Evolutionary conservation across 2,797 vertebrate species (phyloP).

Genomic region (Thaleichthys pacificus): DNA sequence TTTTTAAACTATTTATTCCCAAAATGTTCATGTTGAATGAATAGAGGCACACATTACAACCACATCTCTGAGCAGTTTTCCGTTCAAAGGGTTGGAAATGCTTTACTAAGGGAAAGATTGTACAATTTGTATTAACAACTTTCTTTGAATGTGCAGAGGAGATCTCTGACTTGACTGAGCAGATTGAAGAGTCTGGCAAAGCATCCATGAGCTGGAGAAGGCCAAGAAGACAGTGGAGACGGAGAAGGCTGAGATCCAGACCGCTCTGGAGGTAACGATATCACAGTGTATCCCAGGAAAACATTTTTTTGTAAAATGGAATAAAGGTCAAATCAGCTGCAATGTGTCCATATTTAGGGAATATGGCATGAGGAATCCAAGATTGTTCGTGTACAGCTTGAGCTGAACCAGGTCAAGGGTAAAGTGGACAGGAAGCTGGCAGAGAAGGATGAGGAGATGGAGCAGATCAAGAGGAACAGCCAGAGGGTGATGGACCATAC

Average conservation of each 20-base stretch:
- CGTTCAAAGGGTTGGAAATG: background rate
- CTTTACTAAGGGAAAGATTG: background rate
- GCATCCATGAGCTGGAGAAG: constrained; percentile 74
- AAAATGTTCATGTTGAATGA: background rate
- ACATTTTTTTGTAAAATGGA: background rate
- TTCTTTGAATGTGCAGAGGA: constrained; percentile 58
- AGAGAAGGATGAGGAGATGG: constrained; percentile 80
- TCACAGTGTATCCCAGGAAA: background rate
- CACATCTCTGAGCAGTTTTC: background rate
- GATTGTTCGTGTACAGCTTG: constrained; percentile 73
- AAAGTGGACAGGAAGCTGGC: constrained; percentile 72
- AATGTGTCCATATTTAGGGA: constrained; percentile 51
- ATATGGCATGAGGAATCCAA: constrained; percentile 78
- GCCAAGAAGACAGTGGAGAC: constrained; percentile 73
- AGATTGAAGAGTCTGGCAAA: constrained; percentile 73
- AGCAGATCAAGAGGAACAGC: constrained; percentile 75
- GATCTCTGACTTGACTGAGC: constrained; percentile 75
- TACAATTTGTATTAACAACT: background rate
- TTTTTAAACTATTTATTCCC: too few relatives aligned
- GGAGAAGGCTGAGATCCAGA: constrained; percentile 72
- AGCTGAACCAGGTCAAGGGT: constrained; percentile 76
- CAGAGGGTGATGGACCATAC: constrained; percentile 69
- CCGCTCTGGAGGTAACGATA: constrained; percentile 67
- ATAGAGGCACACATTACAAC: background rate
- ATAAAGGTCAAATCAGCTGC: background rate